These are phyloP conservation scores for Dendropsophus ebraccatus DNA, from an alignment of 2,113 vertebrate genomes.

Conservation along the genomic window DNA sequence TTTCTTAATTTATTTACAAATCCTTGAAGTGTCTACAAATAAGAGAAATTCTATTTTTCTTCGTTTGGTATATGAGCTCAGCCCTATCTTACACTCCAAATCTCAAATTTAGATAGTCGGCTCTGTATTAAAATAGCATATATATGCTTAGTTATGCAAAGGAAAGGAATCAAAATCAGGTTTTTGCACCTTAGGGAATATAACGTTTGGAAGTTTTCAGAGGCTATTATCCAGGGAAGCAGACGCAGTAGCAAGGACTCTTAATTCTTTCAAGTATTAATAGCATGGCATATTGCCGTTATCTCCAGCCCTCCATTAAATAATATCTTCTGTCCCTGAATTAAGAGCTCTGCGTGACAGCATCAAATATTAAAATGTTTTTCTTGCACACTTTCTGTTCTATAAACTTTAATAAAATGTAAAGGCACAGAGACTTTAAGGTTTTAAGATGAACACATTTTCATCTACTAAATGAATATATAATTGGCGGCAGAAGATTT, in stretches of 20 bases:
- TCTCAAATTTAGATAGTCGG: too few relatives aligned
- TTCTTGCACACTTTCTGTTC: background rate
- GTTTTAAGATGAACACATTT: background rate
- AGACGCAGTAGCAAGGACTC: background rate
- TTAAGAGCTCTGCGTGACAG: background rate
- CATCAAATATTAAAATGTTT: conserved; percentile 30
- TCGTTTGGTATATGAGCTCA: too few relatives aligned
- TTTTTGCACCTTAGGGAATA: too few relatives aligned
- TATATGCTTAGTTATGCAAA: too few relatives aligned
- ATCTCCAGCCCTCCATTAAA: background rate
- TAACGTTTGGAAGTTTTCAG: too few relatives aligned
- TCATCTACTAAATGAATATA: background rate
- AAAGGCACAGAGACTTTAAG: background rate
- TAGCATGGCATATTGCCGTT: background rate
- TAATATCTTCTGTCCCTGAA: background rate
- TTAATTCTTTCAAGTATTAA: background rate
- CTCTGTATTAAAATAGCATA: too few relatives aligned
- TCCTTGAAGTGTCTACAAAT: too few relatives aligned
- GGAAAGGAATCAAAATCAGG: too few relatives aligned
- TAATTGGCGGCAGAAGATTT: conserved; percentile 3
- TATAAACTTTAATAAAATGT: conserved; percentile 19
- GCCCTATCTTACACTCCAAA: too few relatives aligned
- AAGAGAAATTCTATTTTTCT: too few relatives aligned
- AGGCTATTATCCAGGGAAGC: background rate
- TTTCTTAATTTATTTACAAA: too few relatives aligned